A percentile compares a stretch with the other conserved stretches of the same genome.
These are phyloP conservation scores for Pelochelys cantorii DNA, from an alignment of 2,797 vertebrate genomes.

Conservation along the genomic window DNA sequence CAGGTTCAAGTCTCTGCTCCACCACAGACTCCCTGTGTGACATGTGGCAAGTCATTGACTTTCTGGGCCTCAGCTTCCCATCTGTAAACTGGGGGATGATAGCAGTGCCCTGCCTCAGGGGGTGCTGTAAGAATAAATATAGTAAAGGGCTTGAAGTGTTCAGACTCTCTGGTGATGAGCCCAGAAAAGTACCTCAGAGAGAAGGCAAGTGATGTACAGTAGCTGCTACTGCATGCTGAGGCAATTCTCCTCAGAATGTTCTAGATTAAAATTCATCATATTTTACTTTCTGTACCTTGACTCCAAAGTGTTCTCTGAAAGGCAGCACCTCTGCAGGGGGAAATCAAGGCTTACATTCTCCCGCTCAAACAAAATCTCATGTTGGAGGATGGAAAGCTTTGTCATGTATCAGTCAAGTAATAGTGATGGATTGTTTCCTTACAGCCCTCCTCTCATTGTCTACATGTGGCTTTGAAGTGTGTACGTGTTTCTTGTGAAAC, in stretches of 20 bases:
- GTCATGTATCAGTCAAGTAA: too few species aligned
- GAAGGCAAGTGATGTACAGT: not conserved
- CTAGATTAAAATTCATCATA: not conserved
- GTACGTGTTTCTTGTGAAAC: too few species aligned
- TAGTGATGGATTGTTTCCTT: too few species aligned
- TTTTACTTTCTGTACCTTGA: not conserved
- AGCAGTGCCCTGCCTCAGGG: not conserved
- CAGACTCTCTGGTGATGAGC: not conserved
- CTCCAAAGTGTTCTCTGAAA: not conserved
- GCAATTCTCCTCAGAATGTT: not conserved
- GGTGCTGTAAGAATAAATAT: not conserved
- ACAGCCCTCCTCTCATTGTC: too few species aligned
- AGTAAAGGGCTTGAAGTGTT: not conserved
- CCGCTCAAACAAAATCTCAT: not conserved
- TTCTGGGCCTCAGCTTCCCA: not conserved
- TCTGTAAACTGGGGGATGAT: not conserved
- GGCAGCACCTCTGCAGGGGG: not conserved
- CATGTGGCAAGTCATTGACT: not conserved
- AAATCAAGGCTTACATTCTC: not conserved
- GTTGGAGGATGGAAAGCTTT: not conserved
- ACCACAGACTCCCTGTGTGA: not conserved
- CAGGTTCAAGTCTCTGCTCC: not conserved
- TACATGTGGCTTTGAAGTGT: too few species aligned
- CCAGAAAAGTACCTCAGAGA: not conserved
- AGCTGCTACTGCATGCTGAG: not conserved